Base-by-base conservation (phyloP, 2,888 invertebrate genomes). In the Gortyna flavago region DNA sequence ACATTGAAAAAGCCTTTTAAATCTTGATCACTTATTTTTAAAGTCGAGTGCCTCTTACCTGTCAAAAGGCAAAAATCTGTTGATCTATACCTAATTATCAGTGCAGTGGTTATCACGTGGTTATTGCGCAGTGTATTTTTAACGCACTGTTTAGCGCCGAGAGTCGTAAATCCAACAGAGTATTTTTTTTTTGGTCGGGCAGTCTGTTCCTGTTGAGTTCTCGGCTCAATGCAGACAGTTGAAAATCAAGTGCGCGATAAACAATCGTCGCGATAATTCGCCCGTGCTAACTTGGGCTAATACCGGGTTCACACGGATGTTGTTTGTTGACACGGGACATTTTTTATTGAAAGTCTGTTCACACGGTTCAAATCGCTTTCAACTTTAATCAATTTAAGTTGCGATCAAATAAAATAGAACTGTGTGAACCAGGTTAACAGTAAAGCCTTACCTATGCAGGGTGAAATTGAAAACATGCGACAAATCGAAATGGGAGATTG, bases 1-100 rank as follows among this genome's bases (percentile, higher is more conserved):
- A 32, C 62, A 25, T 41, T 48, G 25, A 29, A 54, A 59, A 16
- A 21, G 2, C 54, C 41, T 16, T 65, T 48, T 29, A n/a, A 57
- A 8, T 35, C 18, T 21, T n/a, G 75, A 57, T 69, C n/a, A n/a
- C n/a, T 7, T 32, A 67, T 62, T 81, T 16, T 51, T 21, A 5
- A 51, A 51, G 6, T 51, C 48, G 65, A 32, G n/a, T 51, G 13
- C 54, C n/a, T 54, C 11, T 21, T 38, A 48, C 11, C 16, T 21
- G 18, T 66, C 7, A n/a, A 35, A 32, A 4, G n/a, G 11, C 1
- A 32, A n/a, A 41, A 51, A 51, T 35, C 29, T 32, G 29, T 38
- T 64, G n/a, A 78, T 79, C 41, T 51, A 57, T 35, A n/a, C n/a
- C n/a, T n/a, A n/a, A n/a, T n/a, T n/a, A 54, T 29, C n/a, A 44